Evolutionary conservation across 2,113 vertebrate species (phyloP), one percentile per base, ranked within the genome.

Genomic region (Callipepla californica): DNA sequence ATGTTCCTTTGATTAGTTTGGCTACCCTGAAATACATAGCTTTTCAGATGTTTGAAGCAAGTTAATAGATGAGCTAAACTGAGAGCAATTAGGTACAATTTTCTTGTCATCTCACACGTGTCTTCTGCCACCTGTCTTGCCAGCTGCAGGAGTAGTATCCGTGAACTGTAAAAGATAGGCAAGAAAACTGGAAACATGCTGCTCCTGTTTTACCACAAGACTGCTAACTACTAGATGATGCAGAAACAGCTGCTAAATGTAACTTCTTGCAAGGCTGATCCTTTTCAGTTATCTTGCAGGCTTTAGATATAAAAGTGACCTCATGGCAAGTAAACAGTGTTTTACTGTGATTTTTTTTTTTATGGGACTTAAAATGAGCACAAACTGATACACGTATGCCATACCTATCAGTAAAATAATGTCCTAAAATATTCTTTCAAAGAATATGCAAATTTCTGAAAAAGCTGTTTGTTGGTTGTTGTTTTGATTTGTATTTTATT

Each of bases 21-120:
- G 9, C 93, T 55, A 75, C 79, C 51, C 88, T 76, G 87, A 51
- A 85, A 72, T 58, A 95, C 89, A 81, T 70, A 90, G 75, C n/a
- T 58, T 11, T 61, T 90, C 62, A 75, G 10, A 80, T 89, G 68
- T 30, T 38, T 48, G 94, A 90, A 69, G 79, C 21, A 40, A 67
- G 85, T 26, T 85, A 53, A 32, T 75, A 83, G 66, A 69, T 9
- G 83, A 72, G 59, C 17, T 23, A 51, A 38, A 48, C 28, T 30
- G 63, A 40, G 66, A 69, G 30, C 13, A 53, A 48, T 3, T n/a
- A 74, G 68, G 65, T 5, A 30, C 40, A 61, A 62, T 22, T 91
- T 92, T 89, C 91, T 90, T n/a, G 70, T 30, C 5, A 73, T 34
- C 51, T 36, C 66, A 38, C 92, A 34, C 14, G 45, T 86, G 45